These are phyloP conservation scores for Mormyrus iriodes DNA, from an alignment of 2,113 vertebrate genomes.

Conservation along the genomic window DNA sequence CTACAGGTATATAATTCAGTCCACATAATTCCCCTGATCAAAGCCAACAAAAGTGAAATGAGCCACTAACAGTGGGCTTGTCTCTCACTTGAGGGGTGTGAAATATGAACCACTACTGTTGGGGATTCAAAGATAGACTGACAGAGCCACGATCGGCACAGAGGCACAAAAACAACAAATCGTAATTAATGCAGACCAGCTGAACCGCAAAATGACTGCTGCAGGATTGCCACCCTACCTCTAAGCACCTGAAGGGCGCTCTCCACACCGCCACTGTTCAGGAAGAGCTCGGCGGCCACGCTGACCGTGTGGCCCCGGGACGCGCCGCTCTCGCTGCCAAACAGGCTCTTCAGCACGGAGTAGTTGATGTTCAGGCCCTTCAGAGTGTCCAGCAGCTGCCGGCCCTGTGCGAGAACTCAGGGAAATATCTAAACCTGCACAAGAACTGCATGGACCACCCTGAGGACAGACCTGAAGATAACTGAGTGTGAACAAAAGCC, in stretches of 20 bases:
- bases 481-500: background rate
- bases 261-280: conserved; percentile 72
- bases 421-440: background rate
- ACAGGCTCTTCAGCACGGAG: conserved; percentile 73
- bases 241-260: conserved; percentile 70
- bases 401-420: conserved; percentile 60
- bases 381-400: conserved; percentile 70
- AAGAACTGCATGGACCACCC: background rate
- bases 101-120: background rate
- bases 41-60: background rate
- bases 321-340: conserved; percentile 58
- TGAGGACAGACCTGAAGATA: background rate
- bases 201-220: background rate
- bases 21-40: background rate
- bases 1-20: background rate
- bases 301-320: conserved; percentile 80
- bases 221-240: conserved; percentile 55
- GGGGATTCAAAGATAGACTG: background rate
- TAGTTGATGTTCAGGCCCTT: conserved; percentile 66
- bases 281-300: conserved; percentile 77
- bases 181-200: background rate
- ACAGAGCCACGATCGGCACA: background rate
- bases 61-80: background rate
- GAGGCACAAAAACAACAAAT: background rate
- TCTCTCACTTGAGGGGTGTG: background rate